These are phyloP conservation scores for Xyliphius kryptos DNA, from an alignment of 2,113 vertebrate genomes.

Conservation along the genomic window DNA sequence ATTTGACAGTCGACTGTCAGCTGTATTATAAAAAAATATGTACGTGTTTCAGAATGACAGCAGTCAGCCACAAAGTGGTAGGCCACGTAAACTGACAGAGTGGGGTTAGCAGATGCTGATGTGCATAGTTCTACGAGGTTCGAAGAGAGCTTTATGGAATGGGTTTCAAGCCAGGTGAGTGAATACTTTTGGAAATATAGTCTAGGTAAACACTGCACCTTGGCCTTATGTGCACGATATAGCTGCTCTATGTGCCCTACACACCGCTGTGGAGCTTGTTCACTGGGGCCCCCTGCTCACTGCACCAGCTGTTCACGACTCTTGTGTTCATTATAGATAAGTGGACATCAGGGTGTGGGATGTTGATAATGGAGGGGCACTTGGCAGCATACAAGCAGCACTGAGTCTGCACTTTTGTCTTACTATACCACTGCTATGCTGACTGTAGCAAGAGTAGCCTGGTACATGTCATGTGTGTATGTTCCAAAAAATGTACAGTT, in stretches of 20 bases:
- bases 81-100: no score
- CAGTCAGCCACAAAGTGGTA: no score
- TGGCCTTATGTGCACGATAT: slow-evolving; percentile 1
- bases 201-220: neutral
- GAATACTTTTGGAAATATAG: no score
- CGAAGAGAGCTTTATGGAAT: no score
- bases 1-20: no score
- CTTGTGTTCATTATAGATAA: slow-evolving; percentile 46
- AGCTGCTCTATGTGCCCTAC: neutral
- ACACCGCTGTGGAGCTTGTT: slow-evolving; percentile 18
- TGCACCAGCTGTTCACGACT: slow-evolving; percentile 45
- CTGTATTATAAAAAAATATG: no score
- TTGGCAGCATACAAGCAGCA: slow-evolving; percentile 39
- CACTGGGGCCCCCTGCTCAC: slow-evolving; percentile 22
- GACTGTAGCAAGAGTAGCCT: slow-evolving; percentile 29
- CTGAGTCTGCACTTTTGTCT: slow-evolving; percentile 41
- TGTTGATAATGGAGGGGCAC: slow-evolving; percentile 40
- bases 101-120: no score
- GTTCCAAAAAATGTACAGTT: no score
- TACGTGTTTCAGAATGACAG: no score
- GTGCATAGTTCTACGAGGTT: no score
- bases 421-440: slow-evolving; percentile 19
- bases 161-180: no score
- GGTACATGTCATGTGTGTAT: neutral
- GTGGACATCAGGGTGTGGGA: slow-evolving; percentile 39